Evolutionary conservation across 1,140 invertebrate species (phyloP).

Genomic region (Chelonus insularis): DNA sequence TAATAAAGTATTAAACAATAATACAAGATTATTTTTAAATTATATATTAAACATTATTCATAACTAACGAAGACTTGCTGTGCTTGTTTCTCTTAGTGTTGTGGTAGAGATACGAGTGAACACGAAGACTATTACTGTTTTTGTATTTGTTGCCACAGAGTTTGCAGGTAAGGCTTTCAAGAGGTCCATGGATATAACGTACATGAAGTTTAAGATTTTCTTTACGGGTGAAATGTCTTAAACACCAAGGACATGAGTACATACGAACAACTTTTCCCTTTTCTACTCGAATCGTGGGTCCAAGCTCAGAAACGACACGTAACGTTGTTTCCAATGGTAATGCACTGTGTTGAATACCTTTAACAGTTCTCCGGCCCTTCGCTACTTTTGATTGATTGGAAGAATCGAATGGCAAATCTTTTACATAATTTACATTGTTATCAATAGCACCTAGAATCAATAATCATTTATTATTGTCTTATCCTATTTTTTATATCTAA

Average conservation of each 20-base stretch:
- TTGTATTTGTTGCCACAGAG: constrained; percentile 60
- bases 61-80: constrained; percentile 39
- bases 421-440: constrained; percentile 4
- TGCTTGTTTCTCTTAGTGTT: constrained; percentile 55
- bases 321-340: constrained; percentile 53
- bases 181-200: constrained; percentile 55
- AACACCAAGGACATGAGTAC: constrained; percentile 59
- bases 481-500: no score
- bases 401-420: constrained; percentile 17
- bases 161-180: constrained; percentile 58
- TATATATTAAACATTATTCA: constrained; percentile 37
- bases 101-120: constrained; percentile 61
- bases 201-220: constrained; percentile 59
- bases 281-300: constrained; percentile 52
- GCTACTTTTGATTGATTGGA: constrained; percentile 33
- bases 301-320: constrained; percentile 52
- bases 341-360: constrained; percentile 49
- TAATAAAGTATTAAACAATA: constrained; percentile 13
- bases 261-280: constrained; percentile 54
- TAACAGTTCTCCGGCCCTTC: constrained; percentile 49
- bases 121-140: constrained; percentile 60
- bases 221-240: constrained; percentile 57
- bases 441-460: constrained; percentile 18
- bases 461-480: not conserved
- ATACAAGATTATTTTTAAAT: no score